phyloP scores from a whole-genome alignment of 2,888 invertebrate species.

The Lepetodrilus schrolli region DNA sequence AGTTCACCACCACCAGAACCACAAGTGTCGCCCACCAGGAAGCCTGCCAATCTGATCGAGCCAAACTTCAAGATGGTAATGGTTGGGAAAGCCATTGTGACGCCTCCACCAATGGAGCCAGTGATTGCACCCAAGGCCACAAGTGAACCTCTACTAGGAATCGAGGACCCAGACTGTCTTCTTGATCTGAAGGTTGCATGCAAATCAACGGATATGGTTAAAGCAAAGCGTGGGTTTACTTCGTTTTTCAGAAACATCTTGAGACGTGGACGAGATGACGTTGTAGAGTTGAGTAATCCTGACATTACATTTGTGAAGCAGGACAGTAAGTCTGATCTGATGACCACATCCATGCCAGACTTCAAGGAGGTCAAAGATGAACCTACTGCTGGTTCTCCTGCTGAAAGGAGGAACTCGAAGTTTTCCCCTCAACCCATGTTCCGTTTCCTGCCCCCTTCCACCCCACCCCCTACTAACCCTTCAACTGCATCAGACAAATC shows the following conservation, averaged over 20 bases:
- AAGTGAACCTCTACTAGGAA: conserved; percentile 13
- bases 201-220: conserved; percentile 40
- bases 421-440: conserved; percentile 38
- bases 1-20: conserved; percentile 57
- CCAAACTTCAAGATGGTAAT: conserved; percentile 68
- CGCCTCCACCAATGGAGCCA: conserved; percentile 33
- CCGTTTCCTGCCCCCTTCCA: conserved; percentile 34
- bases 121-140: conserved; percentile 5
- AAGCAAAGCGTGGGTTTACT: conserved; percentile 56
- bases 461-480: conserved; percentile 11
- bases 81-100: conserved; percentile 56
- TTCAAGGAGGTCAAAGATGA: not conserved
- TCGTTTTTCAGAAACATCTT: conserved; percentile 64
- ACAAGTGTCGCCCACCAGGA: conserved; percentile 41
- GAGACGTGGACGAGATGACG: conserved; percentile 49
- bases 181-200: not conserved
- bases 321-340: not conserved
- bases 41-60: conserved; percentile 42
- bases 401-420: conserved; percentile 35
- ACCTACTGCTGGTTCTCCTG: conserved; percentile 26
- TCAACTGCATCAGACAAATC: not conserved
- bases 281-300: conserved; percentile 41
- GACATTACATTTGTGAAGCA: conserved; percentile 41
- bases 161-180: conserved; percentile 8
- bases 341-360: not conserved